Base-by-base conservation (phyloP, 2,888 invertebrate species). In the Nowickia ferox region DNA sequence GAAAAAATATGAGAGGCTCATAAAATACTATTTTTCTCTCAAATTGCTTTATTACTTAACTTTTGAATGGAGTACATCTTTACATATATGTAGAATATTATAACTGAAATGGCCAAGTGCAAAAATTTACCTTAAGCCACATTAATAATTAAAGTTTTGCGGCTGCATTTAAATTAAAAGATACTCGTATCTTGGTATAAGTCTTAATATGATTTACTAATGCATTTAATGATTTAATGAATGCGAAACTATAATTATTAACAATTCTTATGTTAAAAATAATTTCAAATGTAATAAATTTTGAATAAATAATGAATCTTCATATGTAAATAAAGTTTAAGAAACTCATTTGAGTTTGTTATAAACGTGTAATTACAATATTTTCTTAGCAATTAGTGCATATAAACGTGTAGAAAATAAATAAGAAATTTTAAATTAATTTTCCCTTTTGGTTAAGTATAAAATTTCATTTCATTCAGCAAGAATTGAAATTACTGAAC, bases 41-140 rank as follows among this genome's bases (percentile, higher is more conserved):
- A 22, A 0, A 74, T 30, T 44, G 57, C 17, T 72, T 44, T 53
- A 55, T 38, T 55, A 42, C 42, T 42, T 42, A 44, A 48, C 30
- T 65, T 53, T 17, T 11, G 11, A 13, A 48, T 51, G 9, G 9
- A 69, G 40, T 8, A 19, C 0, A 53, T 9, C 9, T 69, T 55
- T 6, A n/a, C n/a, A n/a, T n/a, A n/a, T n/a, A n/a, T n/a, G n/a
- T n/a, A n/a, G n/a, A n/a, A n/a, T 30, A 55, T 71, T 59, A 9
- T 8, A 30, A 30, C 17, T 8, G 46, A n/a, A 72, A 46, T 19
- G 15, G 11, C 66, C 17, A 48, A 17, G 10, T 8, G 9, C 9
- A 55, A 42, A 2, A 66, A 48, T 72, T 72, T 38, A 40, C 19
- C 0, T 40, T 10, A 19, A 74, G n/a, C 61, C 74, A 61, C 61